Percentiles rank a stretch among this genome's conserved stretches.
Conservation (phyloP, 2,113 vertebrate genomes). For the Strigops habroptila region DNA sequence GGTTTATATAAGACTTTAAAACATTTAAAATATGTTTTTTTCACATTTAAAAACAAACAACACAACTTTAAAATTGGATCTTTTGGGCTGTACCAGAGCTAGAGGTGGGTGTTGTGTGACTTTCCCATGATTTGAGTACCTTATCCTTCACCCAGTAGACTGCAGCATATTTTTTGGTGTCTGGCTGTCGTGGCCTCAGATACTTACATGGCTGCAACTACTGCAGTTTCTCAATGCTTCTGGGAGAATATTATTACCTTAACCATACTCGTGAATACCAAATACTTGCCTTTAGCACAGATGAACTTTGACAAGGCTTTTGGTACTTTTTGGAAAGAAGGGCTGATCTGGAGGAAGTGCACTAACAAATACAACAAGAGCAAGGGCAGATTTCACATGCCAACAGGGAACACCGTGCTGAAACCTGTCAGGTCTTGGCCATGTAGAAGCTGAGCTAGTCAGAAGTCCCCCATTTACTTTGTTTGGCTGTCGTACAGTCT, state of each 20-base stretch:
- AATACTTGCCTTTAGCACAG: neutral
- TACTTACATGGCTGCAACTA: neutral
- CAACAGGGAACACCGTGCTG: neutral
- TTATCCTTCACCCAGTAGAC: neutral
- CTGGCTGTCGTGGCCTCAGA: neutral
- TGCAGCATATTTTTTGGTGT: neutral
- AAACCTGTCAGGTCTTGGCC: neutral
- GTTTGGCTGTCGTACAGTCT: neutral
- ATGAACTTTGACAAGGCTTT: constrained; percentile 1
- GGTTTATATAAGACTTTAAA: neutral
- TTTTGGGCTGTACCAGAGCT: neutral
- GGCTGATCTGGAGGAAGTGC: neutral
- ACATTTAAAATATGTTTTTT: neutral
- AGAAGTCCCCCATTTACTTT: neutral
- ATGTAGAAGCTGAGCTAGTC: neutral
- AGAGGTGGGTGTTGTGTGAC: neutral
- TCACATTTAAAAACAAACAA: neutral
- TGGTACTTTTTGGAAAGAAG: neutral
- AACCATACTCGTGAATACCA: neutral
- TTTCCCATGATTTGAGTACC: neutral
- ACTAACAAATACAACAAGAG: neutral
- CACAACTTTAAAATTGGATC: neutral
- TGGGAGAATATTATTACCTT: neutral
- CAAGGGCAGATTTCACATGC: neutral
- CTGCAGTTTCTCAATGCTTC: neutral